phyloP scores from a whole-genome alignment of 2,888 invertebrate genomes.

The Azorinus chamasolen region DNA sequence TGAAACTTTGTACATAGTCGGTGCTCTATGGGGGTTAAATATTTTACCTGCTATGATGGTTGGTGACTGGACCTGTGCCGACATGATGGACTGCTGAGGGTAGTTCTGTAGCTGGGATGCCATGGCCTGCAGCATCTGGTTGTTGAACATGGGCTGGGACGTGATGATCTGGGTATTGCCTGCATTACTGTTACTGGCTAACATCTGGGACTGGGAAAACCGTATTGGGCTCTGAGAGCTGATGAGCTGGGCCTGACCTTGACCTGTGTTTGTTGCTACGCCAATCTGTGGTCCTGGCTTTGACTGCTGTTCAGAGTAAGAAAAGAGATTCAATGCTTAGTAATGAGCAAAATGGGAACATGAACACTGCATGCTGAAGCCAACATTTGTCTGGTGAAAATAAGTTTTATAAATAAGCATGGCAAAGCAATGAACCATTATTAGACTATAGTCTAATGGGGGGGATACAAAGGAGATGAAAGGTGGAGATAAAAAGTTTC shows the following conservation, averaged over 20 bases:
- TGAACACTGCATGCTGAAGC: no score
- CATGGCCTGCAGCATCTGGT: constrained; percentile 81
- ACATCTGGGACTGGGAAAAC: constrained; percentile 78
- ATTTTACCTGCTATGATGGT: constrained; percentile 68
- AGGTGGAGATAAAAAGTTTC: no score
- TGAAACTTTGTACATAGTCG: no score
- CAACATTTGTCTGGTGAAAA: no score
- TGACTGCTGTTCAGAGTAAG: constrained; percentile 46
- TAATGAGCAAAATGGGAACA: background rate
- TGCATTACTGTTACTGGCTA: constrained; percentile 70
- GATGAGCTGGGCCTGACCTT: constrained; percentile 75
- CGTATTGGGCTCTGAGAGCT: constrained; percentile 74
- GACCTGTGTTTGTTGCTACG: constrained; percentile 62
- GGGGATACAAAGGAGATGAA: no score
- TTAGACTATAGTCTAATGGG: no score
- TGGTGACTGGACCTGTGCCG: constrained; percentile 76
- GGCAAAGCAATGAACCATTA: no score
- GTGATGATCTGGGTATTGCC: constrained; percentile 78
- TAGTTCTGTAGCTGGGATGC: constrained; percentile 76
- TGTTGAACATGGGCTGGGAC: constrained; percentile 81
- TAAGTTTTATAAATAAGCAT: no score
- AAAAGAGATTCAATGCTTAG: constrained; percentile 19
- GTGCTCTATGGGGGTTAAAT: no score
- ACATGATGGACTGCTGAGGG: constrained; percentile 78
- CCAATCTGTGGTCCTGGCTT: constrained; percentile 73